Conservation (phyloP, 2,888 invertebrate species). For the Eueremaeus valkanovi region DNA sequence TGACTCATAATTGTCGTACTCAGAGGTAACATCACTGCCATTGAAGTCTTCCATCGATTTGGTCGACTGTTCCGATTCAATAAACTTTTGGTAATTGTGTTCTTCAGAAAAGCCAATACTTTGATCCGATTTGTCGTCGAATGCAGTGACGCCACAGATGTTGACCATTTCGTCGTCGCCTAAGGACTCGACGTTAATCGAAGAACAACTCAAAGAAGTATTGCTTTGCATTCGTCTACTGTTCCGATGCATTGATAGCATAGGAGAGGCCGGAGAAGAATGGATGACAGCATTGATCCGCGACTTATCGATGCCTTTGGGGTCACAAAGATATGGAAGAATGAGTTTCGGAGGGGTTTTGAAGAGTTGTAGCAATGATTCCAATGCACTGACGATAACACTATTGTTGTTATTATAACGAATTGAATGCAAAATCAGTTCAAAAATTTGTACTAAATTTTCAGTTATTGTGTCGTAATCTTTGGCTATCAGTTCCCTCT, state of each 20-base stretch:
- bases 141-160: constrained; percentile 12
- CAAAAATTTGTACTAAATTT: constrained; percentile 52
- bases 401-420: constrained; percentile 67
- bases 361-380: constrained; percentile 64
- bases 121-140: constrained; percentile 20
- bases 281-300: constrained; percentile 1
- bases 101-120: constrained; percentile 12
- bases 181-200: constrained; percentile 22
- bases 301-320: constrained; percentile 27
- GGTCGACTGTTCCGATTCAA: neutral
- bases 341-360: constrained; percentile 58
- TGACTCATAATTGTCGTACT: neutral
- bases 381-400: constrained; percentile 79
- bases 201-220: constrained; percentile 29
- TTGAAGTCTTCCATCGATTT: neutral
- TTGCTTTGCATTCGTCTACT: constrained; percentile 15
- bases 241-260: constrained; percentile 12
- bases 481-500: constrained; percentile 36
- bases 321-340: constrained; percentile 57
- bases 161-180: constrained; percentile 19
- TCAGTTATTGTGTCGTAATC: constrained; percentile 34
- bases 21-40: neutral
- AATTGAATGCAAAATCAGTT: constrained; percentile 54
- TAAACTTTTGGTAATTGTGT: neutral
- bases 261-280: constrained; percentile 29